Evolutionary conservation across 2,113 vertebrate genomes (phyloP), one percentile per base, ranked within the genome.

Genomic region (Orientallactaga bullata): DNA sequence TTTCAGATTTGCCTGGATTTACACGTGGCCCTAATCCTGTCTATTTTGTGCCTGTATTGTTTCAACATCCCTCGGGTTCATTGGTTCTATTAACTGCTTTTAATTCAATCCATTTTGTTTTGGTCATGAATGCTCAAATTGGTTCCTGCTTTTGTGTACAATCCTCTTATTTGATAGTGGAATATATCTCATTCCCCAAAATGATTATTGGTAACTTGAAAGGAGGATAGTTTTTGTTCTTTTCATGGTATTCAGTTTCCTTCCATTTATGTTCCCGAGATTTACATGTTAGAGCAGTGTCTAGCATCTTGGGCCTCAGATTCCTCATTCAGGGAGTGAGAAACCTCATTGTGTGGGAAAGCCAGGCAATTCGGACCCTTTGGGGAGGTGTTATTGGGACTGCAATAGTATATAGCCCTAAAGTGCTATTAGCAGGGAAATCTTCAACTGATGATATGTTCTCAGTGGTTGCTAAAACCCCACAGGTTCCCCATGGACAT

Each of bases 1-100:
- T 96, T 95, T 94, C 83, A 1, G 91, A 66, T 97, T 97, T 94
- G 61, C 47, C 12, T 87, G 86, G 66, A 94, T 93, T 92, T 84
- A 89, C 28, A 93, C 5, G 0, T 82, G 47, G n/a, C 65, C 72
- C 81, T 73, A 87, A 94, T 85, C 55, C 80, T 73, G 21, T 80
- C 79, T 89, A 26, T 81, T 92, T 15, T 87, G 3, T 85, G 80
- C 39, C 17, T 89, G 18, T 84, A 92, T 91, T 95, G 35, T 95
- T 94, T 94, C 87, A 96, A 87, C 26, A 92, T 90, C 30, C 47
- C 83, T 88, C 20, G 10, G 3, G 95, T 95, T 95, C 72, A 42
- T 87, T 94, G 72, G 18, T 95, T 95, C 58, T 87, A 65, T 82
- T 95, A 93, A 85, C 87, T 94, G 82, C 47, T 55, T 94, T 89